These are phyloP conservation scores for Zelostemma sp. DNA, from an alignment of 1,140 invertebrate genomes.

Conservation along the genomic window DNA sequence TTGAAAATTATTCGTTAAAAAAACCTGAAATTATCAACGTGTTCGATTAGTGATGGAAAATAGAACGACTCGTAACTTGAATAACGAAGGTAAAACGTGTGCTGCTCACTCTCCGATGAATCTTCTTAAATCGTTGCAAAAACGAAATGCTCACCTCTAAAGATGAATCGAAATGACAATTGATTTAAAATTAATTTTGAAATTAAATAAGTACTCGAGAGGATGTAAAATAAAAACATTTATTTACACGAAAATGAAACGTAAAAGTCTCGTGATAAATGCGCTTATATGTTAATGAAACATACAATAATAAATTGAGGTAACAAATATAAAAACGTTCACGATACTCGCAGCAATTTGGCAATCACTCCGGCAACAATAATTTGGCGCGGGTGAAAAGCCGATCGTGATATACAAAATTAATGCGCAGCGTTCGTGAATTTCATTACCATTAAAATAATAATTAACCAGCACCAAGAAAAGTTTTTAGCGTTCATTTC, in stretches of 20 bases:
- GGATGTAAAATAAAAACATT: constrained; percentile 52
- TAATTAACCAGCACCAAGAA: no score
- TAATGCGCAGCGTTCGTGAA: no score
- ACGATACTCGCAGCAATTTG: constrained; percentile 2
- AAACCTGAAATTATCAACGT: constrained; percentile 43
- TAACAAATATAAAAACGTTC: constrained; percentile 3
- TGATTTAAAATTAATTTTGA: no score
- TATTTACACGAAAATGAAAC: constrained; percentile 44
- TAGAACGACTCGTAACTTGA: not conserved
- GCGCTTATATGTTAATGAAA: not conserved
- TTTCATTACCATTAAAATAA: no score
- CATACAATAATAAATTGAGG: not conserved
- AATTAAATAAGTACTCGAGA: constrained; percentile 14
- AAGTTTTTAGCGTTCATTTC: no score
- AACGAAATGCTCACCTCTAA: no score
- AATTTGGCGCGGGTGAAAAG: not conserved
- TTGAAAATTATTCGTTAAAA: constrained; percentile 24
- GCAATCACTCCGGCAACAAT: not conserved
- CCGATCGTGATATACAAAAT: no score
- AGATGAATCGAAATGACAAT: no score
- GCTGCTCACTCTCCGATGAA: not conserved
- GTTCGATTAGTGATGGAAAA: constrained; percentile 9
- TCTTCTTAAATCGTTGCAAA: constrained; percentile 1
- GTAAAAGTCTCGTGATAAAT: no score
- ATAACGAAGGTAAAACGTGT: constrained; percentile 7